A percentile compares a stretch with the other conserved stretches of the same genome.
These are phyloP conservation scores for Cydia pomonella DNA, from an alignment of 1,140 invertebrate genomes.

Conservation along the genomic window DNA sequence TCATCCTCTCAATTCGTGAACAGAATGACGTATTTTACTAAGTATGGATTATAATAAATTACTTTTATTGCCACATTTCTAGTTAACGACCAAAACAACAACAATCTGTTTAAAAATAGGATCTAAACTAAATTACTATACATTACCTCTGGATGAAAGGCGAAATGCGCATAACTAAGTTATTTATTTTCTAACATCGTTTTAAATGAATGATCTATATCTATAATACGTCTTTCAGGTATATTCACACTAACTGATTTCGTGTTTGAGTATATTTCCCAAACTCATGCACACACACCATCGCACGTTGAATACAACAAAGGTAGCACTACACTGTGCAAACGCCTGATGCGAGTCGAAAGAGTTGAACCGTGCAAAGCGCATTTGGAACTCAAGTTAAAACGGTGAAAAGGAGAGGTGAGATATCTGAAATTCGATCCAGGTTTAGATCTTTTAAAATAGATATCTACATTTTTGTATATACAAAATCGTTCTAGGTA, in stretches of 20 bases:
- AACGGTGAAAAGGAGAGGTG: too few relatives aligned
- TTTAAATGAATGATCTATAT: not conserved
- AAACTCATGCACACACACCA: too few relatives aligned
- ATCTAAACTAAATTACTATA: not conserved
- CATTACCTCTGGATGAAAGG: not conserved
- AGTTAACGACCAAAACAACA: conserved; percentile 1
- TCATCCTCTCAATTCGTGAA: not conserved
- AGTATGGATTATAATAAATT: conserved; percentile 1
- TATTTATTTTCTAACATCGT: not conserved
- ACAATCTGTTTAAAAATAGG: not conserved
- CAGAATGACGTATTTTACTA: conserved; percentile 1
- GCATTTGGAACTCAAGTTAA: too few relatives aligned
- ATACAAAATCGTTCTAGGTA: too few relatives aligned
- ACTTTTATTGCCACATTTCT: not conserved
- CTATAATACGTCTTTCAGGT: not conserved
- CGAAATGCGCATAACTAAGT: not conserved
- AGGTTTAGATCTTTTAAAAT: too few relatives aligned
- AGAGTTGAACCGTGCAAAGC: too few relatives aligned
- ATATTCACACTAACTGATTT: not conserved
- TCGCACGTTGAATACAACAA: too few relatives aligned
- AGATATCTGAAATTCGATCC: too few relatives aligned
- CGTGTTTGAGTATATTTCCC: not conserved
- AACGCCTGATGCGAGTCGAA: too few relatives aligned
- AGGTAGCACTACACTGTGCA: too few relatives aligned
- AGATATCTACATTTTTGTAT: too few relatives aligned